phyloP scores from a whole-genome alignment of 2,797 vertebrate genomes.

The Spondyliosoma cantharus region DNA sequence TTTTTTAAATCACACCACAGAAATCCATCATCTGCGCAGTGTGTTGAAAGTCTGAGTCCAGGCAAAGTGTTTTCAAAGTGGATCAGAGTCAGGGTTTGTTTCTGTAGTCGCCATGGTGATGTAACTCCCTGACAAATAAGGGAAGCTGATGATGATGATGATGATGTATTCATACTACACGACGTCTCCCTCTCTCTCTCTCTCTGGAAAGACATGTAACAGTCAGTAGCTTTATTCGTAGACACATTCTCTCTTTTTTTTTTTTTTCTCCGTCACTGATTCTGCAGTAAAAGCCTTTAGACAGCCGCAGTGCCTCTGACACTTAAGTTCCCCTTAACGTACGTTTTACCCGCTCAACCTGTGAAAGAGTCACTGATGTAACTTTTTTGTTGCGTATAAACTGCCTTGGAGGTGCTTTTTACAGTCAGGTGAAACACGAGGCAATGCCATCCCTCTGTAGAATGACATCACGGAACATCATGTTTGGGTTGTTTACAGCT shows the following conservation, averaged over 20 bases:
- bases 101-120: constrained; percentile 16
- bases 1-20: not conserved
- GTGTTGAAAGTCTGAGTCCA: not conserved
- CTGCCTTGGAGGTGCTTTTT: too few relatives aligned
- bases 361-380: too few relatives aligned
- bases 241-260: not conserved
- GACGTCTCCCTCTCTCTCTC: not conserved
- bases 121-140: not conserved
- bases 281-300: too few relatives aligned
- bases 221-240: not conserved
- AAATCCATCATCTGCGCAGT: not conserved
- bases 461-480: too few relatives aligned
- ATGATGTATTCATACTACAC: not conserved
- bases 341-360: too few relatives aligned
- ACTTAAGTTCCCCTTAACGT: too few relatives aligned
- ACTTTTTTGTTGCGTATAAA: too few relatives aligned
- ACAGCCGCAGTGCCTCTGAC: too few relatives aligned
- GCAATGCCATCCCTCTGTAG: too few relatives aligned
- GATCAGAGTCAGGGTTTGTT: constrained; percentile 28
- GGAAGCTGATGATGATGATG: not conserved
- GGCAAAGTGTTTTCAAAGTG: not conserved
- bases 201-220: not conserved
- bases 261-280: not conserved
- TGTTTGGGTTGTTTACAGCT: too few relatives aligned
- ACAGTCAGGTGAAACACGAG: too few relatives aligned